phyloP scores from a whole-genome alignment of 1,140 invertebrate species.

The Drosophila kikkawai region DNA sequence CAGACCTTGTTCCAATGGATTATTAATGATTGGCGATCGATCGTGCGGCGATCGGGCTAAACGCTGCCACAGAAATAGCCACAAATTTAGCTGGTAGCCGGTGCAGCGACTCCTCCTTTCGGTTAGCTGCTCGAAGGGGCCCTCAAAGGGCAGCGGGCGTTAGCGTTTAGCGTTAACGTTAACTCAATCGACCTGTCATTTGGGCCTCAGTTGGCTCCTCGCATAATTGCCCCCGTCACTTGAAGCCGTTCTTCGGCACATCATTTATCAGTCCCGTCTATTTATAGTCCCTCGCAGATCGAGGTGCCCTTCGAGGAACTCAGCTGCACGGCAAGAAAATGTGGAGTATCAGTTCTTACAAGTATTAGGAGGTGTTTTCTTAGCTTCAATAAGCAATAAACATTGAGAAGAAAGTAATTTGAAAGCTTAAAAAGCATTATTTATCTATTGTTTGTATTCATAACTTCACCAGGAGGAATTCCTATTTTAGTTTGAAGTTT shows the following conservation, averaged over 20 bases:
- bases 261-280: constrained; percentile 75
- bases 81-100: constrained; percentile 56
- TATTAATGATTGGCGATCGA: constrained; percentile 84
- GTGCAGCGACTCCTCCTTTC: constrained; percentile 23
- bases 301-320: constrained; percentile 18
- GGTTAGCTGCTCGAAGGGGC: constrained; percentile 3
- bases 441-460: background rate
- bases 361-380: too few species aligned
- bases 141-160: constrained; percentile 33
- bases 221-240: constrained; percentile 82
- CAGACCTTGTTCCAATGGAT: constrained; percentile 70
- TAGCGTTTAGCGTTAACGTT: constrained; percentile 84
- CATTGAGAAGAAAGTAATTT: background rate
- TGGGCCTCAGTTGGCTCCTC: constrained; percentile 75
- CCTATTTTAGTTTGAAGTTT: constrained; percentile 4
- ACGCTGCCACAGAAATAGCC: constrained; percentile 70
- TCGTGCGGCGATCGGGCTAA: constrained; percentile 67
- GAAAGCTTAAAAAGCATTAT: background rate
- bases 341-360: background rate
- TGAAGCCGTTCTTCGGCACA: constrained; percentile 81
- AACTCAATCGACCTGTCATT: constrained; percentile 85
- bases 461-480: background rate
- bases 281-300: constrained; percentile 45
- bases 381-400: background rate
- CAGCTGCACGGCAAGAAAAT: constrained; percentile 1